phyloP scores from a whole-genome alignment of 2,113 vertebrate species.

The Cyrtonyx montezumae region DNA sequence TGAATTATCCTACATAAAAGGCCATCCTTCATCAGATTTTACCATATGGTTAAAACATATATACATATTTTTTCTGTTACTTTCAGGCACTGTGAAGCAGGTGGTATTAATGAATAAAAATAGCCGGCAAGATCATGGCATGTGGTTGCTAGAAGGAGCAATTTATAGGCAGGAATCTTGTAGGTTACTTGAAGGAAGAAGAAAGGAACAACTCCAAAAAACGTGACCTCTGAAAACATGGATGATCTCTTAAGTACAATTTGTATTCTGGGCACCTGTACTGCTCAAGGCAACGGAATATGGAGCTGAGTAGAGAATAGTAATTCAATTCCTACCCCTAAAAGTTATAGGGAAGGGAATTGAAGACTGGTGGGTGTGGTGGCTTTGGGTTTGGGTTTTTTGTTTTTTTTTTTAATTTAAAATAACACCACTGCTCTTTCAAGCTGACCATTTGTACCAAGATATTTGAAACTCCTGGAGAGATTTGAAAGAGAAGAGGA shows the following conservation, averaged over 20 bases:
- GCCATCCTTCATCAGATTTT: conserved; percentile 58
- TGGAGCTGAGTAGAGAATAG: conserved; percentile 45
- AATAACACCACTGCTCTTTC: not conserved
- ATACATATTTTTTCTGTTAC: conserved; percentile 72
- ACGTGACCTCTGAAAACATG: conserved; percentile 50
- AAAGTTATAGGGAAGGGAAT: conserved; percentile 11
- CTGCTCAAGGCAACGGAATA: conserved; percentile 62
- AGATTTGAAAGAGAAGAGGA: not conserved
- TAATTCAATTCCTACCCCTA: conserved; percentile 54
- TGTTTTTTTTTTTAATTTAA: not conserved
- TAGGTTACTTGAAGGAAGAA: conserved; percentile 44
- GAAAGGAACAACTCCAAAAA: conserved; percentile 20
- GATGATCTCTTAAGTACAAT: conserved; percentile 60
- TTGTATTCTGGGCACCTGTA: conserved; percentile 56
- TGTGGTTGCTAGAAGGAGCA: conserved; percentile 65
- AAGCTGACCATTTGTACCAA: not conserved
- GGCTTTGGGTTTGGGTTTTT: not conserved
- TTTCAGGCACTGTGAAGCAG: conserved; percentile 73
- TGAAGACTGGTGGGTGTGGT: not conserved
- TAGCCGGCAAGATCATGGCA: conserved; percentile 70
- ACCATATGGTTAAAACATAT: conserved; percentile 71
- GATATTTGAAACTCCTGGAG: not conserved
- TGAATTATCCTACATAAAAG: conserved; percentile 70
- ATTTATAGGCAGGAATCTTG: conserved; percentile 73
- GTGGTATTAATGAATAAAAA: conserved; percentile 79